phyloP scores from a whole-genome alignment of 2,797 vertebrate genomes.

The Centroberyx gerrardi region DNA sequence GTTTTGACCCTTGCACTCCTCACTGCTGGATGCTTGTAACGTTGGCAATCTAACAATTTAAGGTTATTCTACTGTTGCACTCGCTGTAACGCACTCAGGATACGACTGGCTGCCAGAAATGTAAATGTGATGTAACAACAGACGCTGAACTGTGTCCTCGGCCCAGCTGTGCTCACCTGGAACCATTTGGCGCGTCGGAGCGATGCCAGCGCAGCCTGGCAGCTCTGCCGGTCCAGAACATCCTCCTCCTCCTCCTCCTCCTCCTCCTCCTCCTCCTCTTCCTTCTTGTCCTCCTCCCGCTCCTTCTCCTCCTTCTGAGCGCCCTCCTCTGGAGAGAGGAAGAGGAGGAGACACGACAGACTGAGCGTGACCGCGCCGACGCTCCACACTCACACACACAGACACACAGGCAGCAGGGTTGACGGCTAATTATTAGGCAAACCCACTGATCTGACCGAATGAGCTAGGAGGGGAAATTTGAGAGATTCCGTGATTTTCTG shows the following conservation, averaged over 20 bases:
- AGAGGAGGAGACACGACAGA: slow-evolving; percentile 86
- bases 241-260: slow-evolving; percentile 73
- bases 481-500: slow-evolving; percentile 47
- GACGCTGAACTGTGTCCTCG: background rate
- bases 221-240: slow-evolving; percentile 93
- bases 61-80: background rate
- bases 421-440: slow-evolving; percentile 63
- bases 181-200: slow-evolving; percentile 97
- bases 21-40: background rate
- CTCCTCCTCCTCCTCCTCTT: slow-evolving; percentile 29
- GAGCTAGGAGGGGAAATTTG: slow-evolving; percentile 51
- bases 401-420: slow-evolving; percentile 68
- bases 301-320: slow-evolving; percentile 82
- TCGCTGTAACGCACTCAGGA: background rate
- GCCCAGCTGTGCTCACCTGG: slow-evolving; percentile 89
- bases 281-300: slow-evolving; percentile 81
- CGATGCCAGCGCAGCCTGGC: slow-evolving; percentile 92
- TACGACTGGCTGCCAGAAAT: background rate
- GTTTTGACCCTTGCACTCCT: too few species aligned
- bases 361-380: slow-evolving; percentile 87
- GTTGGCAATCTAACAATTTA: too few species aligned
- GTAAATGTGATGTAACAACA: background rate
- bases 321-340: slow-evolving; percentile 89
- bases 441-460: slow-evolving; percentile 78
- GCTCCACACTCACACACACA: slow-evolving; percentile 62